Evolutionary conservation across 1,140 invertebrate species (phyloP).

Genomic region (Aphis gossypii): DNA sequence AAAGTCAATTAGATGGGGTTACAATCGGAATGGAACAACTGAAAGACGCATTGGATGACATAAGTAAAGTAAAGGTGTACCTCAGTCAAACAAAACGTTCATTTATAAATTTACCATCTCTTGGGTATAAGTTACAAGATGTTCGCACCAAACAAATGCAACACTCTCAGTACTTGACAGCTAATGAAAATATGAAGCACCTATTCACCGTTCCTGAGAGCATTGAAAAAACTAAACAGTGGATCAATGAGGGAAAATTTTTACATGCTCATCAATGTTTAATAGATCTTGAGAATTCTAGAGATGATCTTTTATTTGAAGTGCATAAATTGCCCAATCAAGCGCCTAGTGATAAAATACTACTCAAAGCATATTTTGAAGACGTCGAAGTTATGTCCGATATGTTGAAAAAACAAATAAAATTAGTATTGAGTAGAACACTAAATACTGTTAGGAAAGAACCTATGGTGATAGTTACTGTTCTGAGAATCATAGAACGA

Average conservation of each 20-base stretch:
- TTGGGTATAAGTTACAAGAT: conserved; percentile 81
- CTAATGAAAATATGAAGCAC: conserved; percentile 97
- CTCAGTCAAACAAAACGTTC: conserved; percentile 71
- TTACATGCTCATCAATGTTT: conserved; percentile 84
- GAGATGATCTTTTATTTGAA: conserved; percentile 94
- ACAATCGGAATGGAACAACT: conserved; percentile 91
- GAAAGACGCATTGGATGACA: conserved; percentile 81
- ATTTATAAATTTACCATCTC: conserved; percentile 73
- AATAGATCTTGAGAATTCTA: conserved; percentile 93
- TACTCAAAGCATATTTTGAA: conserved; percentile 94
- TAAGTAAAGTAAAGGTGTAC: conserved; percentile 75
- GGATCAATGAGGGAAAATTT: conserved; percentile 94
- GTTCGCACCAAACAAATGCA: conserved; percentile 91
- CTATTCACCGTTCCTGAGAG: conserved; percentile 98
- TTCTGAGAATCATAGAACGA: conserved; percentile 92
- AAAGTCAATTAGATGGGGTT: conserved; percentile 96
- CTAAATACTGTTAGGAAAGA: conserved; percentile 94
- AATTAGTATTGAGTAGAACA: conserved; percentile 86
- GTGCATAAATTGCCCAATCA: conserved; percentile 92
- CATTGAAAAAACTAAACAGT: conserved; percentile 91
- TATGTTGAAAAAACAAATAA: conserved; percentile 89
- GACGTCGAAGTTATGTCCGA: conserved; percentile 92
- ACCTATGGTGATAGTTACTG: conserved; percentile 95
- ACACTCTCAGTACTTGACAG: conserved; percentile 95
- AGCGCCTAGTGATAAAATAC: conserved; percentile 86